These are phyloP conservation scores for Characodon lateralis DNA, from an alignment of 2,797 vertebrate species.

Conservation along the genomic window DNA sequence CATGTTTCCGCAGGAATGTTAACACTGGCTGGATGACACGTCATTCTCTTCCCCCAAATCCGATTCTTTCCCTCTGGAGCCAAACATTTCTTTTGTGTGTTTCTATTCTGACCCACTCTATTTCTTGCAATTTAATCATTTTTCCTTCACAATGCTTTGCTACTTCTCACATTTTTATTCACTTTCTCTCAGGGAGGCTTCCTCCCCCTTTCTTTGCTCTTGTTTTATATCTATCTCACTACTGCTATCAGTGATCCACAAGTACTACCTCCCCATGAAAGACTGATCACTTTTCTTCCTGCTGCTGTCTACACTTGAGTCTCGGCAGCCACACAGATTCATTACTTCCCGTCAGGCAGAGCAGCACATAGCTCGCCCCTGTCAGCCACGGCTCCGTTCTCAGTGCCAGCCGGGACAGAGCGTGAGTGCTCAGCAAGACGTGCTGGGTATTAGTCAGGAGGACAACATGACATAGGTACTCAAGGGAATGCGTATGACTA, in stretches of 20 bases:
- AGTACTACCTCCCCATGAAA: conserved; percentile 52
- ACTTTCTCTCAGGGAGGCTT: background rate
- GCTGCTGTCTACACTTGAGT: conserved; percentile 61
- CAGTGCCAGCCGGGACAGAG: conserved; percentile 39
- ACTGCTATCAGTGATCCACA: conserved; percentile 43
- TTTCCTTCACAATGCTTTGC: background rate
- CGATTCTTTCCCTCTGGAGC: conserved; percentile 9
- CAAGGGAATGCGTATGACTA: conserved; percentile 20
- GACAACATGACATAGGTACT: conserved; percentile 28
- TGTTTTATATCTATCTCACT: conserved; percentile 21
- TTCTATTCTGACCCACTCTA: background rate
- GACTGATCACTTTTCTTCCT: conserved; percentile 69
- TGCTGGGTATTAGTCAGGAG: conserved; percentile 54
- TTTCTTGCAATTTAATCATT: conserved; percentile 4
- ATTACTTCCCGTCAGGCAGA: conserved; percentile 63
- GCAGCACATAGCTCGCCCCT: conserved; percentile 62
- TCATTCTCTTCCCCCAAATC: conserved; percentile 10
- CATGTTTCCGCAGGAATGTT: conserved; percentile 46
- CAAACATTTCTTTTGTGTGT: conserved; percentile 12
- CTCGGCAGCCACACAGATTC: conserved; percentile 62
- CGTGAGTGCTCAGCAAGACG: conserved; percentile 49
- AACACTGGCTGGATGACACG: conserved; percentile 36
- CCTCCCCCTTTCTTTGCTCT: background rate
- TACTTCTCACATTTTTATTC: background rate
- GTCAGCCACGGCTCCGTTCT: conserved; percentile 51